A percentile compares a stretch with the other conserved stretches of the same genome.
Evolutionary conservation across 2,113 vertebrate species (phyloP).

Genomic region (Catharus minimus): DNA sequence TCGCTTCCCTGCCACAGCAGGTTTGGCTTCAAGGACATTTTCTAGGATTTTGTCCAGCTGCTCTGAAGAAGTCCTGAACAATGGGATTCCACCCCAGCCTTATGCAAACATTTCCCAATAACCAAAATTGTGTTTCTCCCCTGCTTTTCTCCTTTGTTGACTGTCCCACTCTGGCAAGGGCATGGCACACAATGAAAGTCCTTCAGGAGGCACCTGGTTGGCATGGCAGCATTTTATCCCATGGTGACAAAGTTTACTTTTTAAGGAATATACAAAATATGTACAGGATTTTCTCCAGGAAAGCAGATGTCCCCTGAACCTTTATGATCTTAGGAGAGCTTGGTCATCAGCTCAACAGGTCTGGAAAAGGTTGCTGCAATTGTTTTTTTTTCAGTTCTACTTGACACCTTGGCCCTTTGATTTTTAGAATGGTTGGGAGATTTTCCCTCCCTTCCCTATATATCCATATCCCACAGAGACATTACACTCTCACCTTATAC

Average conservation of each 20-base stretch:
- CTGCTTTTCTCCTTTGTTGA: not conserved
- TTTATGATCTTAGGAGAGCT: not conserved
- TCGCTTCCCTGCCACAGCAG: not conserved
- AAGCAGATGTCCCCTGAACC: not conserved
- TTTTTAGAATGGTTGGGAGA: not conserved
- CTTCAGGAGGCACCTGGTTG: not conserved
- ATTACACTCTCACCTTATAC: not conserved
- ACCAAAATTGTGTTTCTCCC: not conserved
- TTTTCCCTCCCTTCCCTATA: not conserved
- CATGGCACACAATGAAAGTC: not conserved
- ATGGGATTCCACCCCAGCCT: not conserved
- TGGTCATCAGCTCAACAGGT: not conserved
- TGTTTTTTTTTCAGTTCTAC: not conserved
- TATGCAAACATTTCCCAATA: not conserved
- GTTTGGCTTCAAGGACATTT: conserved; percentile 38
- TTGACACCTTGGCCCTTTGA: not conserved
- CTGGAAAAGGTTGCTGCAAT: not conserved
- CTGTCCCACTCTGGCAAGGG: not conserved
- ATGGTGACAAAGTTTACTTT: not conserved
- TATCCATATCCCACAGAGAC: not conserved
- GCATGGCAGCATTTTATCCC: not conserved
- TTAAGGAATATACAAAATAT: not conserved
- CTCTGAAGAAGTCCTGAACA: not conserved
- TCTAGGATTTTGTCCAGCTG: conserved; percentile 33
- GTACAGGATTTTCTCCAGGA: not conserved